Percentiles rank a stretch among this genome's conserved stretches.
Evolutionary conservation across 2,797 vertebrate genomes (phyloP).

Genomic region (Chaetodon trifasciatus): DNA sequence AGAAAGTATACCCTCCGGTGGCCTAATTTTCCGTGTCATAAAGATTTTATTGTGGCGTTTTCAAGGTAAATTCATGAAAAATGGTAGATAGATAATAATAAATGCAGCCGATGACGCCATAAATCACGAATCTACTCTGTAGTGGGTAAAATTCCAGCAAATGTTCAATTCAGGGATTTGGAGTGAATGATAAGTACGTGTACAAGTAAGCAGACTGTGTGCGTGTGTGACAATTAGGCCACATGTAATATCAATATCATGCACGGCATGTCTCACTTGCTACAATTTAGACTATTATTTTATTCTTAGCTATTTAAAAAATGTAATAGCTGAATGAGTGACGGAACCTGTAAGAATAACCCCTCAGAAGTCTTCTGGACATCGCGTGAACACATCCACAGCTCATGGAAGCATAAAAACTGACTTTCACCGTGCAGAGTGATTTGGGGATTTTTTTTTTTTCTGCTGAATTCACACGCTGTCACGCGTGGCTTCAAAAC

Average conservation of each 20-base stretch:
- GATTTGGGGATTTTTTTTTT: neutral
- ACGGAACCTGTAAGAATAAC: conserved; percentile 44
- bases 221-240: conserved; percentile 28
- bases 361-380: conserved; percentile 45
- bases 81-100: neutral
- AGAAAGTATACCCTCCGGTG: conserved; percentile 49
- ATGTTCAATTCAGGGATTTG: conserved; percentile 22
- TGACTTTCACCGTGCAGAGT: conserved; percentile 36
- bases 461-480: conserved; percentile 27
- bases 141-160: neutral
- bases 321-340: conserved; percentile 2
- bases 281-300: neutral
- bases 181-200: conserved; percentile 42
- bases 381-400: conserved; percentile 54
- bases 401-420: neutral
- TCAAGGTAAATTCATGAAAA: neutral
- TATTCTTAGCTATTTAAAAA: neutral
- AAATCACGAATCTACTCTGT: neutral
- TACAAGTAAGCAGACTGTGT: conserved; percentile 23
- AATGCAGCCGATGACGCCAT: neutral
- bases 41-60: neutral
- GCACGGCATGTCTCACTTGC: neutral
- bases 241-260: conserved; percentile 8
- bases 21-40: conserved; percentile 25
- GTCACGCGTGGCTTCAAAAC: conserved; percentile 52